Evolutionary conservation across 1,140 invertebrate genomes (phyloP).

Genomic region (Thrips palmi): DNA sequence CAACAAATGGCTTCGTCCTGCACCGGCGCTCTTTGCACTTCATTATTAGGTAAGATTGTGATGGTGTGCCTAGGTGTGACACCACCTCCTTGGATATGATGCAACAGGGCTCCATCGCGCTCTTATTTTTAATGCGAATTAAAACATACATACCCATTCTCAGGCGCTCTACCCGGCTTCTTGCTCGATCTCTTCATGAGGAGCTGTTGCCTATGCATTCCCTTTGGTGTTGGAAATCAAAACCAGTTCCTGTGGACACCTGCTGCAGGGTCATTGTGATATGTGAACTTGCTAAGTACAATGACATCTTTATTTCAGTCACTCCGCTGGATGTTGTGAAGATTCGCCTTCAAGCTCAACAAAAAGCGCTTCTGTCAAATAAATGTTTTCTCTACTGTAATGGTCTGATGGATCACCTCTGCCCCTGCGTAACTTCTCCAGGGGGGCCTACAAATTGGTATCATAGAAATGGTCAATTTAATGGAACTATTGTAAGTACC

Average conservation of each 20-base stretch:
- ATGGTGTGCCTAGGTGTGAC: background rate
- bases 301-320: constrained; percentile 41
- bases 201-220: background rate
- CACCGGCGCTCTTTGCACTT: constrained; percentile 74
- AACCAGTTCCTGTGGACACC: background rate
- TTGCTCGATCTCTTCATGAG: background rate
- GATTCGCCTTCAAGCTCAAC: constrained; percentile 88
- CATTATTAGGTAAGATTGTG: constrained; percentile 54
- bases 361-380: constrained; percentile 60
- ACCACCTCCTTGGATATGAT: background rate
- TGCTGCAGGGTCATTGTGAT: background rate
- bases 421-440: constrained; percentile 47
- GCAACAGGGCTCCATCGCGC: background rate
- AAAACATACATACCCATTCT: background rate
- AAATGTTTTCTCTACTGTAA: constrained; percentile 95
- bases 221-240: background rate
- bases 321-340: constrained; percentile 98
- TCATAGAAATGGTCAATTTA: constrained; percentile 57
- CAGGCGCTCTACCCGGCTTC: background rate
- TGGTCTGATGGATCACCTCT: constrained; percentile 98
- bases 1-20: constrained; percentile 85
- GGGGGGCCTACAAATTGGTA: constrained; percentile 34
- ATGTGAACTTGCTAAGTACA: constrained; percentile 1
- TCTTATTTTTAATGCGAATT: background rate
- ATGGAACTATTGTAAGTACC: constrained; percentile 67